Base-by-base conservation (phyloP, 2,888 invertebrate genomes). In the Congeria kusceri region DNA sequence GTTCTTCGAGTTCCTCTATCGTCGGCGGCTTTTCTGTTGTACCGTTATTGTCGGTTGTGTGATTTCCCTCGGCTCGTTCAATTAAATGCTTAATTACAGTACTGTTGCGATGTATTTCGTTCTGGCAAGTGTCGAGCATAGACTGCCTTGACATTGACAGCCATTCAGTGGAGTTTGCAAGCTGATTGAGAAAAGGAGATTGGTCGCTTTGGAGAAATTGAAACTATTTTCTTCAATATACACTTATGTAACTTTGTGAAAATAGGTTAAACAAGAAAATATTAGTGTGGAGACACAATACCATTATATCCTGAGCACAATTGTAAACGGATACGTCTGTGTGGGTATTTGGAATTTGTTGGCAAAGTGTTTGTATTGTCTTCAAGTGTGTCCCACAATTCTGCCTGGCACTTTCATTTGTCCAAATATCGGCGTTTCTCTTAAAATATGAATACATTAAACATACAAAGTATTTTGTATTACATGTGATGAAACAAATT, bases 61-160 rank as follows among this genome's bases (percentile, higher is more conserved):
- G 53, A 23, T 53, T 25, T 20, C 25, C 53, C 53, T 58, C 29
- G 3, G 20, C n/a, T 28, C 9, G 23, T 28, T 58, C 28, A 27
- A 29, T 47, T 49, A 47, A 44, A 4, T 67, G 58, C 46, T 67
- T 63, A 18, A 67, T 44, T 18, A 75, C 62, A 39, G 39, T 39
- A 5, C 9, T 9, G 39, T 39, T 39, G 11, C 39, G 39, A 39
- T 9, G 39, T 13, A 39, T 39, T 39, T 39, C 75, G 5, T 63
- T 28, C 20, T 68, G 46, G 49, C 75, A 75, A 1, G 68, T 27
- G 18, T 69, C 69, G 28, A 68, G 75, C 75, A 75, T 75, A 9
- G 75, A 49, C 18, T 61, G 29, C 49, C 69, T 46, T 49, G 69
- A 61, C 15, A 70, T 53, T 15, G 53, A 53, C 20, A 25, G 9